Conservation (phyloP, 2,797 vertebrate genomes). For the Aphelocoma californica region DNA sequence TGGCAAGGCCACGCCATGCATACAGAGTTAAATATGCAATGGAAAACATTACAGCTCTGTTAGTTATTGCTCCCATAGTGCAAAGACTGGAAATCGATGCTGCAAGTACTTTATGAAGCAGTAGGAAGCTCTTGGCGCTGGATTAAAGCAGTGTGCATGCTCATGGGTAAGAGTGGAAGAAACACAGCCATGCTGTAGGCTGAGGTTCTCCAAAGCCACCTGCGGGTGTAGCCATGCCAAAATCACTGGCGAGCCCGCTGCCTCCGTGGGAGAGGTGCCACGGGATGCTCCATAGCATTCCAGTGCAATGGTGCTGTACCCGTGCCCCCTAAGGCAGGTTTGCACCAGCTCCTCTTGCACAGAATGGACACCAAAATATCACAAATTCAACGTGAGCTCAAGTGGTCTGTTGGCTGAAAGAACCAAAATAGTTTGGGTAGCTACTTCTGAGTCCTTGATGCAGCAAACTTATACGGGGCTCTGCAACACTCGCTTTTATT, state of each 20-base stretch:
- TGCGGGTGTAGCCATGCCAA: neutral
- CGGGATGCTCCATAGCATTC: fast-evolving
- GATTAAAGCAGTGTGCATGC: neutral
- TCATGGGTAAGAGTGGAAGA: neutral
- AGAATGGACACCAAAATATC: neutral
- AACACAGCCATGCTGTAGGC: neutral
- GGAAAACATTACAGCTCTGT: conserved; percentile 31
- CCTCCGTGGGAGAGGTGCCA: neutral
- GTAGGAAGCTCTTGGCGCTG: neutral
- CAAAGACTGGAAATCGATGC: neutral
- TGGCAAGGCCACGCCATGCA: neutral
- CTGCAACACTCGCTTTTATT: conserved; percentile 27
- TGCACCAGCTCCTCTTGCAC: neutral
- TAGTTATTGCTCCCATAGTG: conserved; percentile 19
- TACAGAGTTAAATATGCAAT: conserved; percentile 7
- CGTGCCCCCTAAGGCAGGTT: fast-evolving
- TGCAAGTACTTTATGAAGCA: neutral
- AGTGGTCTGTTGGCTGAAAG: neutral
- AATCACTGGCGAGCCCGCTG: neutral
- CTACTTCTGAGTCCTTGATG: neutral
- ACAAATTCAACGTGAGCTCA: neutral
- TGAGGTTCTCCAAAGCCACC: neutral
- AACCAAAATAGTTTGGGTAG: neutral
- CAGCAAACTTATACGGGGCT: neutral
- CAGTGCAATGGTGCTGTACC: neutral